These are phyloP conservation scores for Dolichallabes microphthalmus DNA, from an alignment of 2,113 vertebrate species.

Conservation along the genomic window DNA sequence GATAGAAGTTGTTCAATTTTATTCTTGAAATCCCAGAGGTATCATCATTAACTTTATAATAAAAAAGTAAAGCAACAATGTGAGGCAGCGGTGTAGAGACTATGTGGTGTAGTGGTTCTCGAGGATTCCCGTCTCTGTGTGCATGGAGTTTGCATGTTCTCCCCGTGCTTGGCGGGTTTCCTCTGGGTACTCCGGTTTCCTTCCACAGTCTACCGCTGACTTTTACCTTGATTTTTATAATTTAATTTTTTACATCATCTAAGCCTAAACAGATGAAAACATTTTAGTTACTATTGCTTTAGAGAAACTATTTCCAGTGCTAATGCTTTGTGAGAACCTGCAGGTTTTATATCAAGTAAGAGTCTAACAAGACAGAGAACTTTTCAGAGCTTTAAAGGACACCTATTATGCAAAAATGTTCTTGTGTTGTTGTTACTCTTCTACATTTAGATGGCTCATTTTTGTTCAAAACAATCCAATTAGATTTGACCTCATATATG, in stretches of 20 bases:
- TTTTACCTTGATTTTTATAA: too few relatives aligned
- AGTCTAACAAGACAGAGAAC: background rate
- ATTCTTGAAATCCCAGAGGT: background rate
- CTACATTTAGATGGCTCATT: too few relatives aligned
- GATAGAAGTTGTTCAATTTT: background rate
- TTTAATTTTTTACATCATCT: background rate
- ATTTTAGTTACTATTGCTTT: background rate
- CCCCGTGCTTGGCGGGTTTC: too few relatives aligned
- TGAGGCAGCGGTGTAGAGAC: background rate
- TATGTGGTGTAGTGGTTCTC: too few relatives aligned
- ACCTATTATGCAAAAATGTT: too few relatives aligned
- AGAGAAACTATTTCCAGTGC: background rate
- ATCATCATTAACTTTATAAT: background rate
- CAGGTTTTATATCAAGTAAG: background rate
- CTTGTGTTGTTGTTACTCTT: too few relatives aligned
- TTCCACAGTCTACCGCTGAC: too few relatives aligned
- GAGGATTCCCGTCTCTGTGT: too few relatives aligned
- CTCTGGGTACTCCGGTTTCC: too few relatives aligned
- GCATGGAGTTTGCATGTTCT: too few relatives aligned
- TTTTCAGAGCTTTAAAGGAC: background rate
- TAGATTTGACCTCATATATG: too few relatives aligned
- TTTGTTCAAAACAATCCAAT: too few relatives aligned
- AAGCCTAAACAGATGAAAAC: background rate
- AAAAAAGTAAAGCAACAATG: background rate
- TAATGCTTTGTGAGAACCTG: background rate